phyloP scores from a whole-genome alignment of 1,140 invertebrate species.

The Tribolium madens region DNA sequence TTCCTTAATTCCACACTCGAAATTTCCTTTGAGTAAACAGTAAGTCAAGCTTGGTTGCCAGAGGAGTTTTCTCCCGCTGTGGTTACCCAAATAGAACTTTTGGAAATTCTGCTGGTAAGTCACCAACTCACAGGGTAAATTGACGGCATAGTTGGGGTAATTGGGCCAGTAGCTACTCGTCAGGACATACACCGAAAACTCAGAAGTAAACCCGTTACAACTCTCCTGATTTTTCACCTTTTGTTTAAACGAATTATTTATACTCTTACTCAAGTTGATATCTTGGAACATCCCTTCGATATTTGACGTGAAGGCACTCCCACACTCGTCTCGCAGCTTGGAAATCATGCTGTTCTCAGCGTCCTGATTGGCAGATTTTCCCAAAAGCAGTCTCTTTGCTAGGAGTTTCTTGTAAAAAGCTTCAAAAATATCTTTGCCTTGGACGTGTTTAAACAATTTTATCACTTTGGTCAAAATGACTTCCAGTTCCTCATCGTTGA shows the following conservation, averaged over 20 bases:
- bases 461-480: constrained; percentile 96
- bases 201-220: constrained; percentile 72
- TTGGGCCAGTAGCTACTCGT: constrained; percentile 99
- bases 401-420: constrained; percentile 99
- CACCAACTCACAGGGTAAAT: constrained; percentile 89
- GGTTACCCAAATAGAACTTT: constrained; percentile 95
- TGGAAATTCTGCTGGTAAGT: constrained; percentile 94
- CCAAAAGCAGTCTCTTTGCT: constrained; percentile 94
- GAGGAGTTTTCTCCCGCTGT: constrained; percentile 95
- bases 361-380: constrained; percentile 98
- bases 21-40: constrained; percentile 91
- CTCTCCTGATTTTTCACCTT: constrained; percentile 67
- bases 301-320: constrained; percentile 95
- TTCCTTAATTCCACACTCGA: constrained; percentile 91
- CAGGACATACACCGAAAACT: constrained; percentile 93
- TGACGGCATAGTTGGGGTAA: constrained; percentile 91
- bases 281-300: constrained; percentile 99
- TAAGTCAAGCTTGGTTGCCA: constrained; percentile 97
- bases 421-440: constrained; percentile 99
- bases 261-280: constrained; percentile 96
- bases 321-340: constrained; percentile 98
- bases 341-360: constrained; percentile 98
- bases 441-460: constrained; percentile 98
- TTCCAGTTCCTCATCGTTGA: constrained; percentile 97
- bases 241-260: constrained; percentile 93